phyloP scores from a whole-genome alignment of 2,113 vertebrate species.

The Meles meles region DNA sequence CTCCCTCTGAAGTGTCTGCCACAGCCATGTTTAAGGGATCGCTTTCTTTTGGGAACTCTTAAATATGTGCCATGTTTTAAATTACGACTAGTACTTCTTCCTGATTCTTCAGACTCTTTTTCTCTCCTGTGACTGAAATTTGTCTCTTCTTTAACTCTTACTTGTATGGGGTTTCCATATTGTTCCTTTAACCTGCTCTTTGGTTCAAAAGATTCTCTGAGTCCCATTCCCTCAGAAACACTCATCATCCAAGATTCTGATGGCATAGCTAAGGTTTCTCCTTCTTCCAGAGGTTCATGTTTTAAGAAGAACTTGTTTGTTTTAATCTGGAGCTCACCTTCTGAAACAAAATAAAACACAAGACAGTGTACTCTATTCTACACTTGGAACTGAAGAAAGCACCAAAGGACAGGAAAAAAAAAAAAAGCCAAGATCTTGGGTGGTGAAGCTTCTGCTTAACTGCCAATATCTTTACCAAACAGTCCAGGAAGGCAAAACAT shows the following conservation, averaged over 20 bases:
- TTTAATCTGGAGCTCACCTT: constrained; percentile 38
- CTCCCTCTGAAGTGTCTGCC: constrained; percentile 36
- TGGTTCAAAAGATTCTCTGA: background rate
- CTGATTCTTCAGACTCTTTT: background rate
- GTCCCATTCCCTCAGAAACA: background rate
- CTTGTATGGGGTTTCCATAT: background rate
- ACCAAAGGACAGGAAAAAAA: background rate
- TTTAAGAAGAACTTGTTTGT: constrained; percentile 23
- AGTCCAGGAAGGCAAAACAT: background rate
- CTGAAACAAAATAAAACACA: constrained; percentile 52
- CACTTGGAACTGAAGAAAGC: background rate
- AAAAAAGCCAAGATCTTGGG: background rate
- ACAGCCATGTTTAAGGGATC: background rate
- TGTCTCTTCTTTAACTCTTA: background rate
- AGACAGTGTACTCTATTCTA: background rate
- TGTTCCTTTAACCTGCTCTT: background rate
- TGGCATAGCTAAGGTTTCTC: background rate
- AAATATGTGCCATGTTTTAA: background rate
- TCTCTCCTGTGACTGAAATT: background rate
- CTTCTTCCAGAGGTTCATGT: background rate
- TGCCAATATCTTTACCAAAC: background rate
- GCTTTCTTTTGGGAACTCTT: constrained; percentile 48
- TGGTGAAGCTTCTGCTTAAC: background rate
- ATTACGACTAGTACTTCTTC: background rate
- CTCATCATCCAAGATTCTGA: background rate